phyloP scores from a whole-genome alignment of 2,888 invertebrate species.

The Tribolium freemani region DNA sequence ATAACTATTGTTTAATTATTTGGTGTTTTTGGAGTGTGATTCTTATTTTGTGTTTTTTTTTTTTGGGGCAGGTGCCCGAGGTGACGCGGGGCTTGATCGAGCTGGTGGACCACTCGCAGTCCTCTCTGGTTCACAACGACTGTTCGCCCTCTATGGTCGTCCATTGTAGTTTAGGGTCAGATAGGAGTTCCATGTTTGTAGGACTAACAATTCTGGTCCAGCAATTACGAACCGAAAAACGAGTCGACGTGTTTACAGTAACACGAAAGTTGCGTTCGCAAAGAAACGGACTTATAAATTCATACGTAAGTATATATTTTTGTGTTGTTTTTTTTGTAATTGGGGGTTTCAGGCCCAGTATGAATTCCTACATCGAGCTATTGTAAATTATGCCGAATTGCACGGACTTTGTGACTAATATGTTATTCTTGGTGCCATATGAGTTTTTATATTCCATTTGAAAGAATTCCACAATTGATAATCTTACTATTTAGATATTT shows the following conservation, averaged over 20 bases:
- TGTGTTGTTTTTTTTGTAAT: neutral
- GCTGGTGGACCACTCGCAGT: slow-evolving; percentile 83
- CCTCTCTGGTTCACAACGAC: slow-evolving; percentile 69
- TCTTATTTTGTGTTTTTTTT: slow-evolving; percentile 14
- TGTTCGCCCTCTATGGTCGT: slow-evolving; percentile 82
- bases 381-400: slow-evolving; percentile 89
- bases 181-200: slow-evolving; percentile 91
- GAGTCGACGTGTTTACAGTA: slow-evolving; percentile 88
- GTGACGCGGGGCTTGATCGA: slow-evolving; percentile 89
- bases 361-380: slow-evolving; percentile 93
- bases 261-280: slow-evolving; percentile 88
- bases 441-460: slow-evolving; percentile 57
- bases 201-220: slow-evolving; percentile 88
- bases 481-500: slow-evolving; percentile 60
- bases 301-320: slow-evolving; percentile 77
- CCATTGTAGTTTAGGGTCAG: slow-evolving; percentile 90
- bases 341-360: slow-evolving; percentile 83
- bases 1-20: too few relatives aligned
- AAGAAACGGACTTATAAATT: slow-evolving; percentile 86
- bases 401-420: slow-evolving; percentile 79
- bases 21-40: neutral
- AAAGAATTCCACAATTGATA: slow-evolving; percentile 53
- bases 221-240: slow-evolving; percentile 86
- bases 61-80: slow-evolving; percentile 75
- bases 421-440: slow-evolving; percentile 57